Conservation (phyloP, 2,888 invertebrate genomes). For the Pachydiplax longipennis region DNA sequence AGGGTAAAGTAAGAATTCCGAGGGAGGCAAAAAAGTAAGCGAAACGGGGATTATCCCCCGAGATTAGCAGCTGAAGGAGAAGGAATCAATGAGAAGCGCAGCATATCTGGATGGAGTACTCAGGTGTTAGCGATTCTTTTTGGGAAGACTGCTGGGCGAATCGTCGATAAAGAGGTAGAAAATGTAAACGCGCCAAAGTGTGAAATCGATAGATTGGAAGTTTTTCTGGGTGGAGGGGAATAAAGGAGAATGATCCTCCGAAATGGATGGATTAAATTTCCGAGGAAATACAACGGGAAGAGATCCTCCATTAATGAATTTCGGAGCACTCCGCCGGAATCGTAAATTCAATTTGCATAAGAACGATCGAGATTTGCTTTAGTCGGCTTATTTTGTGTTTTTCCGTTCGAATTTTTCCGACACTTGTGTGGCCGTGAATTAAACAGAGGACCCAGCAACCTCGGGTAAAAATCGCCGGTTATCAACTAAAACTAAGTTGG, state of each 20-base stretch:
- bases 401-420: too few species aligned
- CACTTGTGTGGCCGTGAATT: too few species aligned
- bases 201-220: constrained; percentile 8
- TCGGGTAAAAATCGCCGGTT: too few species aligned
- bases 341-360: neutral
- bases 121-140: neutral
- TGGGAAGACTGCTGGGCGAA: neutral
- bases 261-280: constrained; percentile 6
- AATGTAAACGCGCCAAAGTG: constrained; percentile 3
- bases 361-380: neutral
- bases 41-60: neutral
- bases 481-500: too few species aligned
- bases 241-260: neutral
- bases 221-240: neutral
- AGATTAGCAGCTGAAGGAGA: neutral
- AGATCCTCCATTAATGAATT: neutral
- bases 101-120: neutral
- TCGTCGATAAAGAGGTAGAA: neutral
- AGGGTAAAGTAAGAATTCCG: neutral
- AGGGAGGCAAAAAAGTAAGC: neutral
- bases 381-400: neutral
- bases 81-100: neutral
- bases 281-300: neutral
- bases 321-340: neutral
- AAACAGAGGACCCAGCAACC: too few species aligned